A percentile compares a stretch with the other conserved stretches of the same genome.
phyloP scores from a whole-genome alignment of 2,888 invertebrate species.

The Caenorhabditis angaria region DNA sequence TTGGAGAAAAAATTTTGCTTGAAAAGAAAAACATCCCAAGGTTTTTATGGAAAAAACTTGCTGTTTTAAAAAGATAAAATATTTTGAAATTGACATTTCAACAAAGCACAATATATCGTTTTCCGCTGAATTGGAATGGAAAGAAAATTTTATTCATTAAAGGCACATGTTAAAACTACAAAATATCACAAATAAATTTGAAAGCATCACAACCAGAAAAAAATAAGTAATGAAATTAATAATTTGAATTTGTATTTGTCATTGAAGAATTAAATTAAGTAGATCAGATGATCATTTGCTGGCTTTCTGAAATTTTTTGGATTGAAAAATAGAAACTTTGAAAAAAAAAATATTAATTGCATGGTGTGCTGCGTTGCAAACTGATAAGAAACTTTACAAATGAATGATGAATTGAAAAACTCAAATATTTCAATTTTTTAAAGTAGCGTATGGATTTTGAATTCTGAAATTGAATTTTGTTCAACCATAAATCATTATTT shows the following conservation, averaged over 20 bases:
- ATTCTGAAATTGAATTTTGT: too few species aligned
- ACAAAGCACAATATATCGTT: background rate
- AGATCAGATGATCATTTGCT: background rate
- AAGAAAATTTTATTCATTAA: background rate
- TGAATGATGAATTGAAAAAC: too few species aligned
- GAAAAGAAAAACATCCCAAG: background rate
- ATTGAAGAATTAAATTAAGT: background rate
- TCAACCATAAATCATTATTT: too few species aligned
- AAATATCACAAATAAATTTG: background rate
- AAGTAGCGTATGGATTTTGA: too few species aligned
- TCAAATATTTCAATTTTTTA: too few species aligned
- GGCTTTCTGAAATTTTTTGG: background rate
- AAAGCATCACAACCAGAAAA: constrained; percentile 10
- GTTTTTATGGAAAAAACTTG: background rate
- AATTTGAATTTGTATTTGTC: background rate
- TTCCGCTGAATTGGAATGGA: constrained; percentile 5
- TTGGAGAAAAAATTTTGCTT: constrained; percentile 8
- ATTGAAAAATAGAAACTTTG: too few species aligned
- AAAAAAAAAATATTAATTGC: too few species aligned
- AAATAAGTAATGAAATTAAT: background rate
- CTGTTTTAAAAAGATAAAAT: background rate
- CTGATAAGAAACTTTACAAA: too few species aligned
- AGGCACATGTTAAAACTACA: background rate
- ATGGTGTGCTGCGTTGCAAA: too few species aligned
- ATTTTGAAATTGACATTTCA: background rate